Percentiles rank a stretch among this genome's conserved stretches.
Evolutionary conservation across 2,113 vertebrate genomes (phyloP).

Genomic region (Tragulus kanchil): DNA sequence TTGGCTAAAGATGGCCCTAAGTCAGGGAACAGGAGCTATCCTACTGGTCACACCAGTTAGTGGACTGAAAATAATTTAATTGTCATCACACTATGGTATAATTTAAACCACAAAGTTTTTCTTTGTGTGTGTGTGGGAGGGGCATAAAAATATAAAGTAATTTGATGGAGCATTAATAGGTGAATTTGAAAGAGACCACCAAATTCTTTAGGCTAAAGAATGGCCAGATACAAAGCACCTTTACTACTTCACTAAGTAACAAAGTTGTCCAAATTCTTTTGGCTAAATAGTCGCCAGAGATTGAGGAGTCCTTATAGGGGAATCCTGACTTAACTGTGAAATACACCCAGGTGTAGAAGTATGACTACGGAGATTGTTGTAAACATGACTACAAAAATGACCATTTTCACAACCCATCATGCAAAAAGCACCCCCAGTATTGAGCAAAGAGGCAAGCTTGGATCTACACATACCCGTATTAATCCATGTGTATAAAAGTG

Average conservation of each 20-base stretch:
- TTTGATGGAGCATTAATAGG: background rate
- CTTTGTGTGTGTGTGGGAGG: too few species aligned
- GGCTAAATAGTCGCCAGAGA: background rate
- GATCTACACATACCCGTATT: background rate
- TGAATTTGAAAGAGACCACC: background rate
- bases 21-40: background rate
- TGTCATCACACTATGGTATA: background rate
- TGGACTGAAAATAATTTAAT: background rate
- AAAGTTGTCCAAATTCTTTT: background rate
- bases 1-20: slow-evolving; percentile 19
- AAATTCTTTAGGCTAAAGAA: background rate
- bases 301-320: background rate
- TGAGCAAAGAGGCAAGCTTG: background rate
- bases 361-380: background rate
- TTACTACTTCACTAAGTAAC: background rate
- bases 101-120: background rate
- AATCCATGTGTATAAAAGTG: background rate
- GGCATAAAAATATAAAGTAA: background rate
- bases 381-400: background rate
- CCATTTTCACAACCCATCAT: background rate
- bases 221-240: background rate
- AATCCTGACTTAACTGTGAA: background rate
- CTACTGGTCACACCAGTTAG: background rate
- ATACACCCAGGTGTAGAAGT: background rate
- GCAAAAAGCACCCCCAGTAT: background rate